A percentile compares a stretch with the other conserved stretches of the same genome.
Conservation (phyloP, 2,888 invertebrate genomes). For the Tyria jacobaeae region DNA sequence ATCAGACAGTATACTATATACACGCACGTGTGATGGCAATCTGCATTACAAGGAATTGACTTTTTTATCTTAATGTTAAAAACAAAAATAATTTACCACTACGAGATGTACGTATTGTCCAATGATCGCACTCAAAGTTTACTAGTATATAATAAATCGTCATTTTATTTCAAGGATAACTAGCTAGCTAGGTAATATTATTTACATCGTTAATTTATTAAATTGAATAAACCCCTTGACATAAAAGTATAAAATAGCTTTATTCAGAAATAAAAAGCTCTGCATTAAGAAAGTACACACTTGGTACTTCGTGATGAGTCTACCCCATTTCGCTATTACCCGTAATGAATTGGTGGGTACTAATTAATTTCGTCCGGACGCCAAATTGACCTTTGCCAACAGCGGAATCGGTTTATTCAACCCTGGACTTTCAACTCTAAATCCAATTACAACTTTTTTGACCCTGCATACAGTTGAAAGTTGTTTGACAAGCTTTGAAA, state of each 20-base stretch:
- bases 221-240: background rate
- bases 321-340: conserved; percentile 38
- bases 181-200: background rate
- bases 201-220: background rate
- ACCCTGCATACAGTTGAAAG: conserved; percentile 25
- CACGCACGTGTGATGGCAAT: too few relatives aligned
- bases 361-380: conserved; percentile 74
- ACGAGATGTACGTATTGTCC: background rate
- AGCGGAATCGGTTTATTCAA: conserved; percentile 24
- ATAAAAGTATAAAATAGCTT: conserved; percentile 2
- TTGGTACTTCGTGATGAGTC: conserved; percentile 30
- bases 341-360: conserved; percentile 68
- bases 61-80: too few relatives aligned
- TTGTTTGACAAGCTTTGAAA: conserved; percentile 12
- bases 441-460: conserved; percentile 27
- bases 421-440: conserved; percentile 16
- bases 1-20: too few relatives aligned
- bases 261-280: background rate
- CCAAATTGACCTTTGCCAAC: conserved; percentile 70
- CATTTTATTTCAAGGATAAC: background rate
- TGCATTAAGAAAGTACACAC: conserved; percentile 35
- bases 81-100: background rate
- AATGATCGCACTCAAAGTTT: too few relatives aligned
- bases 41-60: too few relatives aligned
- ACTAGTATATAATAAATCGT: too few relatives aligned